Base-by-base conservation (phyloP, 2,888 invertebrate genomes). In the Drosophila atripex region DNA sequence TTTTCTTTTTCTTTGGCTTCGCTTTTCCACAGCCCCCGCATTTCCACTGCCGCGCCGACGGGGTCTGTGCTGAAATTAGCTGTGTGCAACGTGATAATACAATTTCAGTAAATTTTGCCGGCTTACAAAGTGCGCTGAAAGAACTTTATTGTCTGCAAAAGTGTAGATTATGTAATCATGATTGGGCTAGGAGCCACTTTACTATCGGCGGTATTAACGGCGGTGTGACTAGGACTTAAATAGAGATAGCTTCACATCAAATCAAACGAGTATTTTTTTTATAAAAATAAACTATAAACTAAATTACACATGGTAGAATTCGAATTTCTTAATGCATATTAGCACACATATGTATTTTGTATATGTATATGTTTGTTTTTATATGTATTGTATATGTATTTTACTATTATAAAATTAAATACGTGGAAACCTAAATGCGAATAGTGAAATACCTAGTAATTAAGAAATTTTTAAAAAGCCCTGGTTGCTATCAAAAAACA, bases 101-200 rank as follows among this genome's bases (percentile, higher is more conserved):
- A 76, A 74, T 76, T 78, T 73, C 70, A 66, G 64, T 65, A 38
- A 61, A 75, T 71, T 80, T 60, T 45, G 46, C 60, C 47, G 50
- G 68, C 69, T 68, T 68, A 60, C 68, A 60, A 68, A 69, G 68
- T 72, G 71, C 59, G 72, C 76, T 56, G 61, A 61, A 73, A 76
- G 65, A 75, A 85, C 72, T 85, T 83, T 84, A 83, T 84, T 83
- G 86, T 86, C 84, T 80, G 86, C 79, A 85, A 73, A 79, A 77
- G 72, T 53, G 71, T 70, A 80, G 83, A 84, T 86, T 85, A 83
- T 75, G 71, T 71, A 80, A 84, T 83, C 78, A 74, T 59, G 61
- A 60, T 55, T 50, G 65, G 60, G 72, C 56, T 35, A 18, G 47
- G 32, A 45, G n/a, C 7, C 35, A 35, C n/a, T 35, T 5, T n/a